Percentiles rank a stretch among this genome's conserved stretches.
Evolutionary conservation across 2,888 invertebrate species (phyloP).

Genomic region (Neoscelio sp.): DNA sequence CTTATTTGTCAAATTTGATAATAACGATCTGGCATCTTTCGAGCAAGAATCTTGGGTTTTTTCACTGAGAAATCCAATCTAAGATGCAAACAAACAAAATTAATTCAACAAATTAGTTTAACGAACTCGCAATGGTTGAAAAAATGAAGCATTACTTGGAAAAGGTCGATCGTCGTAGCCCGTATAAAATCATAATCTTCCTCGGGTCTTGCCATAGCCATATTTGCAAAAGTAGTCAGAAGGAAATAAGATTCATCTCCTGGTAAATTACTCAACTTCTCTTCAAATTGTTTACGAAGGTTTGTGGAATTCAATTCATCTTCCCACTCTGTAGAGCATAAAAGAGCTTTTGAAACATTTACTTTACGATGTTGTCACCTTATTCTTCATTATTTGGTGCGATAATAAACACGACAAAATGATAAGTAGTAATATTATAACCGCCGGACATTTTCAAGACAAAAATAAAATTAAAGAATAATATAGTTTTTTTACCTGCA

Average conservation of each 20-base stretch:
- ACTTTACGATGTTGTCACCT: too few species aligned
- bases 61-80: slow-evolving; percentile 90
- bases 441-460: too few species aligned
- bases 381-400: too few species aligned
- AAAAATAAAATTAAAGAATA: too few species aligned
- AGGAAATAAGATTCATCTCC: slow-evolving; percentile 91
- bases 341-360: background rate
- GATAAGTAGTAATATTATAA: background rate
- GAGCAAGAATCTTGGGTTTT: slow-evolving; percentile 89
- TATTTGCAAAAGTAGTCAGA: slow-evolving; percentile 91
- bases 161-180: slow-evolving; percentile 87
- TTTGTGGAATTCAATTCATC: slow-evolving; percentile 83
- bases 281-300: slow-evolving; percentile 86
- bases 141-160: slow-evolving; percentile 84
- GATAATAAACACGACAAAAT: background rate
- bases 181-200: slow-evolving; percentile 87
- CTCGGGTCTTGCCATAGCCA: slow-evolving; percentile 87
- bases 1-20: slow-evolving; percentile 88
- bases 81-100: slow-evolving; percentile 69
- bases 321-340: slow-evolving; percentile 82
- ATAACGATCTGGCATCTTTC: slow-evolving; percentile 89
- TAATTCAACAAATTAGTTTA: background rate
- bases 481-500: slow-evolving; percentile 35
- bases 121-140: background rate
- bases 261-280: slow-evolving; percentile 86